A percentile compares a stretch with the other conserved stretches of the same genome.
Conservation (phyloP, 2,888 invertebrate genomes). For the Microctonus brassicae region DNA sequence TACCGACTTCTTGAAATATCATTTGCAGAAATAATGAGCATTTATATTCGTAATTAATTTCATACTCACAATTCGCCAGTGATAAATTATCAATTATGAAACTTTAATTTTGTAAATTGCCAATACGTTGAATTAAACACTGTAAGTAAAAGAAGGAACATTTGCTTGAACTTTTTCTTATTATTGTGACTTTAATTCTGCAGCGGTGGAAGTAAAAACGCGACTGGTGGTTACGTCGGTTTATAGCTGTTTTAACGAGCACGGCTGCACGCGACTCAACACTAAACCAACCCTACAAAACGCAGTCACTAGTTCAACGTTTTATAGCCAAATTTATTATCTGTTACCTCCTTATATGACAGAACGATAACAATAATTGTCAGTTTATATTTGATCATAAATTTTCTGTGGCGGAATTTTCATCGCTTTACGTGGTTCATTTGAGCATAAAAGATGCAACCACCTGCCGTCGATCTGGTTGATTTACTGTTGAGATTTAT, state of each 20-base stretch:
- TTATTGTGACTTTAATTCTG: conserved; percentile 41
- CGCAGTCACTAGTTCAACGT: conserved; percentile 68
- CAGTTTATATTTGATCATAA: conserved; percentile 68
- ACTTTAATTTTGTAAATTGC: background rate
- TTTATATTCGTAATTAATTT: background rate
- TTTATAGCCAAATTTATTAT: conserved; percentile 69
- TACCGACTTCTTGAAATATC: conserved; percentile 18
- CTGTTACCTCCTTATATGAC: conserved; percentile 69
- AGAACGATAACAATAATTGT: conserved; percentile 69
- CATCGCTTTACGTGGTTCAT: conserved; percentile 48
- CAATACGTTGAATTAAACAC: background rate
- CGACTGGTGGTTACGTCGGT: conserved; percentile 64
- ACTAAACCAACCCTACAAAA: conserved; percentile 69
- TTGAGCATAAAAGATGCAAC: conserved; percentile 45
- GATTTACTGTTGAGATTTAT: conserved; percentile 24
- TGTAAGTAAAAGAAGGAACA: conserved; percentile 20
- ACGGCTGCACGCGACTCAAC: conserved; percentile 68
- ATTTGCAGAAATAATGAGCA: background rate
- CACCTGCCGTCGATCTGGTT: conserved; percentile 58
- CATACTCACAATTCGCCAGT: background rate
- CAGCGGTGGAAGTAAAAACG: conserved; percentile 44
- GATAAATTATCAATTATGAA: background rate
- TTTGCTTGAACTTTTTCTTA: conserved; percentile 43
- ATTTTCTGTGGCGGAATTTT: conserved; percentile 58
- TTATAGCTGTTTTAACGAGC: conserved; percentile 69